Base-by-base conservation (phyloP, 2,113 vertebrate species). In the Oncorhynchus nerka region DNA sequence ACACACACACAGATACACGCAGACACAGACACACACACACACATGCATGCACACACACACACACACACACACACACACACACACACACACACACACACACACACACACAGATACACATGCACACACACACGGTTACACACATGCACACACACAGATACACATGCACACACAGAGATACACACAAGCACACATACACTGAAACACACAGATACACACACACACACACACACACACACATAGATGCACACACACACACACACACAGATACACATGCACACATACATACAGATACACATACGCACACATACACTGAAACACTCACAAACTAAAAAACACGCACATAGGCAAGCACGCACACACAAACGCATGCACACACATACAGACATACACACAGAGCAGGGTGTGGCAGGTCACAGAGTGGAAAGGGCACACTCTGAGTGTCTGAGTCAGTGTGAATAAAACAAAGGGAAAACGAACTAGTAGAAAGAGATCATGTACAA, bases 1-100 rank as follows among this genome's bases (percentile, higher is more conserved):
- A 79, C 83, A 71, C 83, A 77, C 68, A 73, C 79, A 76, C 74
- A 71, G 48, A 81, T 71, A 30, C 45, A 74, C 82, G 24, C 39
- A 89, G 68, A 90, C 75, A 85, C 77, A 76, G 72, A 86, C 79
- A 89, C 80, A 88, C 75, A 68, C 74, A 84, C 81, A 84, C 83
- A 80, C 4, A 70, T 78, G 80, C 70, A 78, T 76, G 77, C 81
- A 80, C 20, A 3, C 24, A 49, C 28, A 32, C 45, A 70, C 2
- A 2, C 34, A 9, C 7, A 39, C 34, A 2, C 34, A 39, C 34
- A 39, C 34, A 39, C 34, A 39, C 7, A 39, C 7, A 39, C 7
- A 8, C 6, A 8, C 1, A 8, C 1, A 8, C 34, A 39, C 34
- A 39, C 34, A 39, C 7, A 39, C 6, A 39, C 0, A 39, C 5